These are phyloP conservation scores for Chionodraco myersi DNA, from an alignment of 2,113 vertebrate species.

Conservation along the genomic window DNA sequence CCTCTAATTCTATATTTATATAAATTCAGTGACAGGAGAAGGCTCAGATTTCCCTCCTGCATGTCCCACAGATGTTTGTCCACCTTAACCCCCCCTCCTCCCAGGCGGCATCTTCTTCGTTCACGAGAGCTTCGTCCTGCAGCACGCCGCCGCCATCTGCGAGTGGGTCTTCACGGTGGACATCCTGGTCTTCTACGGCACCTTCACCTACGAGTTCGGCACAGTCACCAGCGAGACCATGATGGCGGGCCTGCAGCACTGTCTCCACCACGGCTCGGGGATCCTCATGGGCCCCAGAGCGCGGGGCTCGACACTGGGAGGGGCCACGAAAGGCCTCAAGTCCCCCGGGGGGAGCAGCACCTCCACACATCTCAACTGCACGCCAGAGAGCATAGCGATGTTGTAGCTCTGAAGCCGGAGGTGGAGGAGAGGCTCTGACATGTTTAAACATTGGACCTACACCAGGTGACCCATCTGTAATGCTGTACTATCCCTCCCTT, in stretches of 20 bases:
- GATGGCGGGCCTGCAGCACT: constrained; percentile 87
- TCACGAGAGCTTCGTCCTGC: constrained; percentile 89
- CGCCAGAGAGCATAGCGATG: constrained; percentile 91
- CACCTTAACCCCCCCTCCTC: constrained; percentile 79
- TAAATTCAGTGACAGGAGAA: neutral
- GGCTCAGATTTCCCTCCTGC: neutral
- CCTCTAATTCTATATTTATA: too few species aligned
- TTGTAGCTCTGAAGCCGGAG: constrained; percentile 77
- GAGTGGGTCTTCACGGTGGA: constrained; percentile 94
- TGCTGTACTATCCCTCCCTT: neutral
- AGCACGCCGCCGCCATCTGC: constrained; percentile 92
- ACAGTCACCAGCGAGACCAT: constrained; percentile 89
- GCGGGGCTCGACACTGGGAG: constrained; percentile 67
- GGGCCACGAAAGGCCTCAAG: constrained; percentile 86
- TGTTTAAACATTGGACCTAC: constrained; percentile 28
- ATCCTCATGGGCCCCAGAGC: constrained; percentile 77
- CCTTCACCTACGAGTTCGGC: constrained; percentile 93
- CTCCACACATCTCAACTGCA: constrained; percentile 92
- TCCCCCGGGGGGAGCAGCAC: constrained; percentile 90
- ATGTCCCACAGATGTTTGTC: neutral
- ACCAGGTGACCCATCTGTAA: constrained; percentile 29
- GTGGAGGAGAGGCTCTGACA: constrained; percentile 14
- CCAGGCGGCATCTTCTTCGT: constrained; percentile 90
- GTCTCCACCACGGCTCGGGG: constrained; percentile 71
- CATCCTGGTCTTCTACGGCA: constrained; percentile 92